These are phyloP conservation scores for Octonoba sinensis DNA, from an alignment of 2,888 invertebrate species.

Conservation along the genomic window DNA sequence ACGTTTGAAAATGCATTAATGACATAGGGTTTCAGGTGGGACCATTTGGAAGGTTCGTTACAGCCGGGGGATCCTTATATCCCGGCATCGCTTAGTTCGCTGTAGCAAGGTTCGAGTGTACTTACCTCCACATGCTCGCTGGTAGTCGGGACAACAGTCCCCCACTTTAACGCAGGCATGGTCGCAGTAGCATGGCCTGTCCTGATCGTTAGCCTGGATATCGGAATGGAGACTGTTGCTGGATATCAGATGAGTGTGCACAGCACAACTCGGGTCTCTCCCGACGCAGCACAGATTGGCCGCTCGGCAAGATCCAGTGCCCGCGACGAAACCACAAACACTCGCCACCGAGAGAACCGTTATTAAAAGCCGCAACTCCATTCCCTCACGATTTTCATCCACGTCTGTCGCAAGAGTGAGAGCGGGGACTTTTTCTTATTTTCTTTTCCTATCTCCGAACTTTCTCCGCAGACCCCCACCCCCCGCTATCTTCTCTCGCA, in stretches of 20 bases:
- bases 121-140: conserved; percentile 89
- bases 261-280: conserved; percentile 88
- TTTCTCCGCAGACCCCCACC: neutral
- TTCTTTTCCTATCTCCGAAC: neutral
- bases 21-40: too few relatives aligned
- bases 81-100: too few relatives aligned
- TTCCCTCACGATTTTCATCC: neutral
- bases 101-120: too few relatives aligned
- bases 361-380: conserved; percentile 5
- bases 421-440: neutral
- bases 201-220: conserved; percentile 75
- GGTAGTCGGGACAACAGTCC: conserved; percentile 90
- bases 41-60: too few relatives aligned
- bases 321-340: neutral
- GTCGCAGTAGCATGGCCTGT: conserved; percentile 89
- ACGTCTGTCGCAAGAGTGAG: neutral
- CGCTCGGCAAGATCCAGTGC: conserved; percentile 76
- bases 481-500: neutral
- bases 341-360: neutral
- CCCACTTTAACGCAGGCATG: conserved; percentile 89
- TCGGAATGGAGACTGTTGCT: conserved; percentile 76
- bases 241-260: conserved; percentile 89
- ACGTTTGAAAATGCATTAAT: too few relatives aligned
- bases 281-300: conserved; percentile 89
- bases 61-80: too few relatives aligned